Conservation (phyloP, 2,113 vertebrate species). For the Xenopus borealis region DNA sequence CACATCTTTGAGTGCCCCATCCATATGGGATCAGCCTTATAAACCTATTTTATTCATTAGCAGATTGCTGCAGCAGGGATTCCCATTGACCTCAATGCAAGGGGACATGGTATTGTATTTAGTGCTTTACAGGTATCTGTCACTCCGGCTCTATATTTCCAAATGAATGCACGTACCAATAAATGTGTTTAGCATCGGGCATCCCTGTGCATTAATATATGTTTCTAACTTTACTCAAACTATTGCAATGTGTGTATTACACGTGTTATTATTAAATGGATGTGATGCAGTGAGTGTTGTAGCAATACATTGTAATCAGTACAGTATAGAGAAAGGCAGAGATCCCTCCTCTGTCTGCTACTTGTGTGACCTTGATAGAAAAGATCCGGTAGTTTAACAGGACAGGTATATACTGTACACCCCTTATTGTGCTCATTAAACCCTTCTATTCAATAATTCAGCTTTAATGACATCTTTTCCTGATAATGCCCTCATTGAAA, state of each 20-base stretch:
- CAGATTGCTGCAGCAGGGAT: conserved; percentile 1
- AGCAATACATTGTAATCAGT: neutral
- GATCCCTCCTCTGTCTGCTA: neutral
- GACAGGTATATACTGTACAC: neutral
- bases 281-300: too few species aligned
- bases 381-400: neutral
- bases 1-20: too few species aligned
- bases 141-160: too few species aligned
- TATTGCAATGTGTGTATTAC: too few species aligned
- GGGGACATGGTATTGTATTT: conserved; percentile 1
- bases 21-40: too few species aligned
- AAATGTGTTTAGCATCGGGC: neutral
- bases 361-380: neutral
- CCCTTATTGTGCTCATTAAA: neutral
- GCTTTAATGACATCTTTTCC: too few species aligned
- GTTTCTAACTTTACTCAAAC: too few species aligned
- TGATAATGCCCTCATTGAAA: too few species aligned
- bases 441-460: too few species aligned
- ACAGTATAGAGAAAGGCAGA: neutral
- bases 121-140: neutral
- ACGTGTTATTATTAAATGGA: neutral
- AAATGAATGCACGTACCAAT: neutral
- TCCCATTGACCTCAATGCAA: neutral
- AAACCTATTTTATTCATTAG: neutral
- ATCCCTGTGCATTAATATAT: neutral